Percentiles rank a stretch among this genome's conserved stretches.
Evolutionary conservation across 2,888 invertebrate genomes (phyloP).

Genomic region (Drosophila lacicola): DNA sequence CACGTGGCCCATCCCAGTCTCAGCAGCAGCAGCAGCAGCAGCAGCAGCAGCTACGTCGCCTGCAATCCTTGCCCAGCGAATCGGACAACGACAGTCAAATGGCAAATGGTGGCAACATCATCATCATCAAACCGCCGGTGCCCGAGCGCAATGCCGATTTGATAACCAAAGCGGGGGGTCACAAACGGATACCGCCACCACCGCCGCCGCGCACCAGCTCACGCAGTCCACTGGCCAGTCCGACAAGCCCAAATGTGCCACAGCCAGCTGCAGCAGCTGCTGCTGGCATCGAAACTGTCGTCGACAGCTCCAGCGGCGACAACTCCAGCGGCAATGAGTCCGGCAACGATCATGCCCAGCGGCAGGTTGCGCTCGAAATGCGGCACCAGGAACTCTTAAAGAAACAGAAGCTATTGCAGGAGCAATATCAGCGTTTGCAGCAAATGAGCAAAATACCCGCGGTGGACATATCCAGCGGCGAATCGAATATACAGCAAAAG

Average conservation of each 20-base stretch:
- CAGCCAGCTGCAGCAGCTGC: slow-evolving; percentile 80
- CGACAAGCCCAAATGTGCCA: slow-evolving; percentile 90
- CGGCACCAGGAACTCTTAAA: slow-evolving; percentile 94
- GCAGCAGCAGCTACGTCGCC: slow-evolving; percentile 87
- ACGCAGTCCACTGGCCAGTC: slow-evolving; percentile 94
- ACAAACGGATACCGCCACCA: slow-evolving; percentile 93
- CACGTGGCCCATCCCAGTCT: slow-evolving; percentile 22
- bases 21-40: slow-evolving; percentile 31
- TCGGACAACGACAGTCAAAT: slow-evolving; percentile 89
- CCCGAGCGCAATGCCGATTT: slow-evolving; percentile 93
- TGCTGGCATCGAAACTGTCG: slow-evolving; percentile 28
- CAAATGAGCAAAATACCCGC: slow-evolving; percentile 93
- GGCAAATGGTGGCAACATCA: slow-evolving; percentile 80
- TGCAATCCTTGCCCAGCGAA: slow-evolving; percentile 94
- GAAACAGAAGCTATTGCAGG: slow-evolving; percentile 95
- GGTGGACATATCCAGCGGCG: slow-evolving; percentile 89
- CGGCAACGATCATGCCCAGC: slow-evolving; percentile 89
- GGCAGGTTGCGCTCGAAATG: slow-evolving; percentile 92
- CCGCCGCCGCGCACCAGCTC: slow-evolving; percentile 96
- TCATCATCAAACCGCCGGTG: slow-evolving; percentile 90
- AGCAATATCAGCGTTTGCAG: slow-evolving; percentile 95
- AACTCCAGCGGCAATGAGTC: slow-evolving; percentile 92
- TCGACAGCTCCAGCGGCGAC: slow-evolving; percentile 84
- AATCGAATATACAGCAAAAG: slow-evolving; percentile 93
- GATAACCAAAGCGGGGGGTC: slow-evolving; percentile 89